A percentile compares a stretch with the other conserved stretches of the same genome.
phyloP scores from a whole-genome alignment of 92 coral and sea anemone genomes.

The Phymanthus crucifer region DNA sequence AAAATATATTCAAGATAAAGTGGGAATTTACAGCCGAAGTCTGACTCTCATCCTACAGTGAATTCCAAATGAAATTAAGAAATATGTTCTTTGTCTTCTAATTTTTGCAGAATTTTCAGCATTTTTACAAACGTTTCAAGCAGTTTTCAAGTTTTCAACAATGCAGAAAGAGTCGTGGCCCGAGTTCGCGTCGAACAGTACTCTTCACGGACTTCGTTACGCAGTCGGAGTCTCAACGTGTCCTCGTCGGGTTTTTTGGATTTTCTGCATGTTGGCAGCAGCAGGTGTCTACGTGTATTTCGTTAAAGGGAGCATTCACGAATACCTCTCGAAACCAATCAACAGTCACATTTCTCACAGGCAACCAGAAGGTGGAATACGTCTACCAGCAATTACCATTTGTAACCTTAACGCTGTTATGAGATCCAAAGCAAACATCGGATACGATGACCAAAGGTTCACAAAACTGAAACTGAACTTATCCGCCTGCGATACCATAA shows the following conservation, averaged over 20 bases:
- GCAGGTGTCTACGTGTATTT: conserved; percentile 15
- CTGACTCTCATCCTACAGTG: no score
- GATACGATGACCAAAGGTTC: conserved; percentile 32
- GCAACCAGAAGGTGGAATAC: conserved; percentile 42
- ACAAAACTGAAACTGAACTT: conserved; percentile 43
- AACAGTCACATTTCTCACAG: conserved; percentile 28
- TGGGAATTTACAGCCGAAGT: no score
- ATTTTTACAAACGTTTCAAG: neutral
- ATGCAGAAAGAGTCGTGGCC: conserved; percentile 12
- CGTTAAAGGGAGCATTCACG: conserved; percentile 20
- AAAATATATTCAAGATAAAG: no score
- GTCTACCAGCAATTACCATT: conserved; percentile 56
- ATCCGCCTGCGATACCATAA: conserved; percentile 41
- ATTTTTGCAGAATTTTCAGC: neutral
- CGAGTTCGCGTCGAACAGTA: conserved; percentile 40
- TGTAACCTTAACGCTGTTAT: conserved; percentile 56
- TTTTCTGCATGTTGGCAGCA: conserved; percentile 31
- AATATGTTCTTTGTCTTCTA: neutral
- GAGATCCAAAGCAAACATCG: conserved; percentile 39
- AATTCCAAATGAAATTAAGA: no score
- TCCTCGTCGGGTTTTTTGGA: conserved; percentile 51
- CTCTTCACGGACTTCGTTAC: conserved; percentile 63
- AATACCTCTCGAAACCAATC: conserved; percentile 32
- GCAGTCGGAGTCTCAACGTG: conserved; percentile 38
- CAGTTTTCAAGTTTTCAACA: neutral